Evolutionary conservation across 1,140 invertebrate species (phyloP), one percentile per base, ranked within the genome.

Genomic region (Ectropis grisescens): DNA sequence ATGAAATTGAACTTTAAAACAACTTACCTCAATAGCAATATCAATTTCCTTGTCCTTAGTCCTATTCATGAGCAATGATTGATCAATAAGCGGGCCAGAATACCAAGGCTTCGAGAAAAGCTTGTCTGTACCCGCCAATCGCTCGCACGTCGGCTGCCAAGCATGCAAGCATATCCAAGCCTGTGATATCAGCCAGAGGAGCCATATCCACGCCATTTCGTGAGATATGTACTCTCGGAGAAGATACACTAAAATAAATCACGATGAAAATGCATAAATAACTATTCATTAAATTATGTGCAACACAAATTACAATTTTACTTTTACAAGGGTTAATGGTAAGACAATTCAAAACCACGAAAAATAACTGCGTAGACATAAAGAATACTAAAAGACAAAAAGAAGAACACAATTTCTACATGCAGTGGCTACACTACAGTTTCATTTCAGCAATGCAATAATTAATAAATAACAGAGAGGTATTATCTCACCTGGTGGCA

Each of bases 91-190:
- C 0, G 94, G 62, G 0, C 92, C 90, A 53, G 90, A 90, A 81
- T 98, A 99, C 91, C 98, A 96, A 0, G 97, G 96, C 15, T 90
- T 88, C 0, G 97, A 91, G 55, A 98, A 99, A 1, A 99, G 70
- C 74, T 97, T 97, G 58, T 98, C 97, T 0, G 96, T 98, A 6
- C 93, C 88, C 0, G 96, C 96, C 23, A 99, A 84, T 75, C 97
- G 89, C 80, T 98, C 96, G 61, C 94, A 96, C 68, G 96, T 94
- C 1, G 97, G 96, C 1, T 89, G 92, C 96, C 96, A 99, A 13
- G 98, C 93, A 62, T 99, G 96, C 10, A 97, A 72, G 0, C 94
- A 93, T 9, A 98, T 91, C 95, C 96, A 97, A 0, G 93, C 92
- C 65, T 98, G 94, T 0, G 94, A 96, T 1, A 96, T 66, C 4